Evolutionary conservation across 2,113 vertebrate species (phyloP).

Genomic region (Oostethus manadensis): DNA sequence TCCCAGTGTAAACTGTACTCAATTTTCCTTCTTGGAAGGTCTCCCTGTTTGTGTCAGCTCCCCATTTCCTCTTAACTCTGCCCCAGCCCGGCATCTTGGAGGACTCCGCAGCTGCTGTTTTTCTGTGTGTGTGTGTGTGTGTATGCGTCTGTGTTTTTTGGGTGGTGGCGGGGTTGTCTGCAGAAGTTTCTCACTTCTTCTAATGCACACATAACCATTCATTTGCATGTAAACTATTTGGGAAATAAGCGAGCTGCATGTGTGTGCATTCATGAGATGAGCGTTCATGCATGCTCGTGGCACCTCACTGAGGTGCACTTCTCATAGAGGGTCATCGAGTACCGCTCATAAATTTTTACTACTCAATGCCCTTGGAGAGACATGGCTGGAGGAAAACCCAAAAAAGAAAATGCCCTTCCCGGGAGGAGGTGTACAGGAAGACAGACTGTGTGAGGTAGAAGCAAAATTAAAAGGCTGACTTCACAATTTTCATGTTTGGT

Average conservation of each 20-base stretch:
- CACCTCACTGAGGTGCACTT: conserved; percentile 44
- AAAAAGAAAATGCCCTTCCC: conserved; percentile 21
- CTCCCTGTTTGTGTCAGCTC: conserved; percentile 59
- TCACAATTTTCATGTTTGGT: too few relatives aligned
- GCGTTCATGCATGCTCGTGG: conserved; percentile 19
- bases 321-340: conserved; percentile 18
- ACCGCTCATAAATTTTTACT: conserved; percentile 57
- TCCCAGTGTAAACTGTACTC: conserved; percentile 56
- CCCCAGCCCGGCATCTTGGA: conserved; percentile 37
- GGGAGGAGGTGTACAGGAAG: conserved; percentile 16
- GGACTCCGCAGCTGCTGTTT: conserved; percentile 50
- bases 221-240: conserved; percentile 12
- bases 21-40: conserved; percentile 64
- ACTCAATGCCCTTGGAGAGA: conserved; percentile 36
- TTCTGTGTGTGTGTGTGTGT: neutral
- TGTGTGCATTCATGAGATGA: conserved; percentile 9
- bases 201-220: conserved; percentile 13
- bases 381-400: conserved; percentile 25
- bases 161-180: conserved; percentile 28
- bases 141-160: too few relatives aligned
- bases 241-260: conserved; percentile 7
- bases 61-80: conserved; percentile 47
- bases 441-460: conserved; percentile 40
- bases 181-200: conserved; percentile 23
- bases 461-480: conserved; percentile 23